Evolutionary conservation across 2,888 invertebrate species (phyloP).

Genomic region (Drosophila algonquin): DNA sequence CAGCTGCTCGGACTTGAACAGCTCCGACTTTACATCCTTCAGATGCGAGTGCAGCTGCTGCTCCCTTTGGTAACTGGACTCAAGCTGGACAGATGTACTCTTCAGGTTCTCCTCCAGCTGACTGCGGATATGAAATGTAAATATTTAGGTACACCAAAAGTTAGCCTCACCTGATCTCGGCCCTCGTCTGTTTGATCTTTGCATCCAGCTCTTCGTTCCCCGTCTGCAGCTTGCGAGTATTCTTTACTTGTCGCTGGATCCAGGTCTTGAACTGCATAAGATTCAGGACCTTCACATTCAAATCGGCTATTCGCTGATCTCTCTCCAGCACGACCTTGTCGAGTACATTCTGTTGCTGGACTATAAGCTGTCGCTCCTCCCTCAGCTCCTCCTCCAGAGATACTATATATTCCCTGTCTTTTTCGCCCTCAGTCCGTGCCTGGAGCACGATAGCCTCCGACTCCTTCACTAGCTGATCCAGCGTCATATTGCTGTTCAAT

Average conservation of each 20-base stretch:
- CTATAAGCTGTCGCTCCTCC: constrained; percentile 4
- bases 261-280: constrained; percentile 9
- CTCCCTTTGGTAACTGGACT: background rate
- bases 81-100: background rate
- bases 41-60: constrained; percentile 55
- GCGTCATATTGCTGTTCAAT: constrained; percentile 1
- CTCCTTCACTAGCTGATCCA: constrained; percentile 18
- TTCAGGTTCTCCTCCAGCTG: constrained; percentile 28
- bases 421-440: background rate
- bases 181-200: background rate
- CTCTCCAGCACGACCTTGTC: background rate
- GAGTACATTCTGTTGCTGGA: background rate
- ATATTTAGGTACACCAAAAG: background rate
- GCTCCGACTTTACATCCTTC: constrained; percentile 56
- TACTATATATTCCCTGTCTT: background rate
- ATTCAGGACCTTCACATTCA: background rate
- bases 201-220: background rate
- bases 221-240: background rate
- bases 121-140: constrained; percentile 7
- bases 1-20: constrained; percentile 59
- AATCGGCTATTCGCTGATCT: constrained; percentile 17
- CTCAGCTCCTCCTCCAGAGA: constrained; percentile 14
- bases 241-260: constrained; percentile 1
- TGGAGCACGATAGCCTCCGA: background rate
- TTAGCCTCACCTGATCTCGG: constrained; percentile 21